A percentile compares a stretch with the other conserved stretches of the same genome.
These are phyloP conservation scores for Chionis minor DNA, from an alignment of 2,113 vertebrate genomes.

Conservation along the genomic window DNA sequence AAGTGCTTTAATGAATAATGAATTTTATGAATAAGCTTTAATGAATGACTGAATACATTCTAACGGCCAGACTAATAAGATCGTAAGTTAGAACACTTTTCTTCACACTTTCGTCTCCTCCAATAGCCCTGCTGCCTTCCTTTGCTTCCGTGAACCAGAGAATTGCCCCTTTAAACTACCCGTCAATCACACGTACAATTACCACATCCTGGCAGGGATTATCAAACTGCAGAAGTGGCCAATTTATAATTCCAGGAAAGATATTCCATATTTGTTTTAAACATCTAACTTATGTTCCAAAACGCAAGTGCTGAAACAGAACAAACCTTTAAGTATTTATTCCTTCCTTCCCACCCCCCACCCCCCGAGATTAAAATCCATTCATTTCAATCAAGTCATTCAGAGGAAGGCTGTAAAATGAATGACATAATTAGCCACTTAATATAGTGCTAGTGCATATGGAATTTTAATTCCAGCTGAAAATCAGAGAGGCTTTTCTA, in stretches of 20 bases:
- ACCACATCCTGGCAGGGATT: neutral
- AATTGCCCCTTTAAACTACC: neutral
- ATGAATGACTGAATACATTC: constrained; percentile 38
- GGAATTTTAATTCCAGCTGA: constrained; percentile 67
- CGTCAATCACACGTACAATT: neutral
- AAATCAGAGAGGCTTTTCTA: constrained; percentile 45
- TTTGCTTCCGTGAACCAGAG: neutral
- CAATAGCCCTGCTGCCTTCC: neutral
- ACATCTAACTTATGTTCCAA: neutral
- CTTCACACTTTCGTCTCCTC: neutral
- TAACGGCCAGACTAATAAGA: constrained; percentile 8
- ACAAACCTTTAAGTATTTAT: neutral
- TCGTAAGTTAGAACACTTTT: neutral
- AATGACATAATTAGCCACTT: constrained; percentile 69
- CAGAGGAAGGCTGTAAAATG: constrained; percentile 66
- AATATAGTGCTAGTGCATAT: constrained; percentile 57
- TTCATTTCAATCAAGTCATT: constrained; percentile 66
- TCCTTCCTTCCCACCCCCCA: neutral
- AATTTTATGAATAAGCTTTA: constrained; percentile 53
- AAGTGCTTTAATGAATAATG: constrained; percentile 43
- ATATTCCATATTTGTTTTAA: neutral
- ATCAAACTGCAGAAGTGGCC: neutral
- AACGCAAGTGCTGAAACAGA: neutral
- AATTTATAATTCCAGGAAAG: neutral
- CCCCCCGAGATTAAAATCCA: constrained; percentile 16